Conservation (phyloP, 2,888 invertebrate species). For the Eupithecia pulchellata region DNA sequence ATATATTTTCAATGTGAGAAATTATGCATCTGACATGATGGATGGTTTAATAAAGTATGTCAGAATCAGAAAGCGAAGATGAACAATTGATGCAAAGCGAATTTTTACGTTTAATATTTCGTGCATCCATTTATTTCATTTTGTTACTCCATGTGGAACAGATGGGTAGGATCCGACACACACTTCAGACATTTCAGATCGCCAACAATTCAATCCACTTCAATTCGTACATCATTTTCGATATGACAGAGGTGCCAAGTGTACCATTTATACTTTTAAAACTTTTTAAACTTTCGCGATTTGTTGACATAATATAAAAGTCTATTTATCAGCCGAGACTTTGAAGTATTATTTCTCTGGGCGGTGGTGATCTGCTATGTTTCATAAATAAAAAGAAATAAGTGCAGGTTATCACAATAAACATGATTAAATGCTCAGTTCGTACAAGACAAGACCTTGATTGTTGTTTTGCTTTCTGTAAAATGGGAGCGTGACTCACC, state of each 20-base stretch:
- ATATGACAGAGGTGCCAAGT: background rate
- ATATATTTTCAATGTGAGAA: conserved; percentile 3
- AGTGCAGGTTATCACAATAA: background rate
- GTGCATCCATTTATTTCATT: background rate
- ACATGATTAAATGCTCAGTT: conserved; percentile 2
- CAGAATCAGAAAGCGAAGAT: conserved; percentile 9
- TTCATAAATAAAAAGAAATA: background rate
- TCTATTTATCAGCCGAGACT: too few species aligned
- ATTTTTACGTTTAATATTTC: background rate
- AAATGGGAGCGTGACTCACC: conserved; percentile 1
- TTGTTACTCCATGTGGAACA: background rate
- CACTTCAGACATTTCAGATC: background rate
- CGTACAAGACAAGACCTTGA: background rate
- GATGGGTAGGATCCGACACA: background rate
- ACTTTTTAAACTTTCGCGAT: too few species aligned
- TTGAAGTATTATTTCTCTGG: background rate
- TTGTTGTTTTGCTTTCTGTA: background rate
- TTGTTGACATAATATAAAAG: too few species aligned
- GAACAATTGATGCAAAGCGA: background rate
- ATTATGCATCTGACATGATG: conserved; percentile 10
- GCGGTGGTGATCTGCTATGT: background rate
- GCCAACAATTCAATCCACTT: background rate
- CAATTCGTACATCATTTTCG: background rate
- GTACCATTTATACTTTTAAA: too few species aligned
- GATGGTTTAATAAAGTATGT: background rate